These are phyloP conservation scores for Coelinius sp. DNA, from an alignment of 2,888 invertebrate genomes.

Conservation along the genomic window DNA sequence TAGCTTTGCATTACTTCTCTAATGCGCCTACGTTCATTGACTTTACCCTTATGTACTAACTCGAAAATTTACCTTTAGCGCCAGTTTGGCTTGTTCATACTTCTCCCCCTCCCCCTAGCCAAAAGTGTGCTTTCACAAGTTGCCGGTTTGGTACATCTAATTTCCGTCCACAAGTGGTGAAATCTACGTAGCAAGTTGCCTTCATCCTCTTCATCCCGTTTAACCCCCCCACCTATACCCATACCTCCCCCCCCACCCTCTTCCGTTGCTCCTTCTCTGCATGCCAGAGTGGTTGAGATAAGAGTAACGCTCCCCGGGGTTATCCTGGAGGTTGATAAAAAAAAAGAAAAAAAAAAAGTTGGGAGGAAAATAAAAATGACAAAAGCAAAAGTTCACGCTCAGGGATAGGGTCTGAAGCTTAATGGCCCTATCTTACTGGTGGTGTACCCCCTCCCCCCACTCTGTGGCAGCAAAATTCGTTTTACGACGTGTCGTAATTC, in stretches of 20 bases:
- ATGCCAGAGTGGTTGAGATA: neutral
- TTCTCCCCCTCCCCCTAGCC: neutral
- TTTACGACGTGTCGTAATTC: conserved; percentile 39
- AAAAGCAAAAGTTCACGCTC: neutral
- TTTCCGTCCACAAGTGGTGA: conserved; percentile 33
- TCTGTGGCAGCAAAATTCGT: conserved; percentile 35
- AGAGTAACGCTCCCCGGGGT: neutral
- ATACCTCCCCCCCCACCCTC: neutral
- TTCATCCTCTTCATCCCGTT: neutral
- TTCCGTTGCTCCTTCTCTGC: neutral
- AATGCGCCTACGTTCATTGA: conserved; percentile 22
- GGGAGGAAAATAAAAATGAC: conserved; percentile 1
- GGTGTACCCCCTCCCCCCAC: too few relatives aligned
- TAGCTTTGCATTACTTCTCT: conserved; percentile 8
- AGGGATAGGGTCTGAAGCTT: conserved; percentile 5
- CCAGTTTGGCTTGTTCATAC: conserved; percentile 37
- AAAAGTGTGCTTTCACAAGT: conserved; percentile 29
- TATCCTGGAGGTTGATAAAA: neutral
- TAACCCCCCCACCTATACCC: neutral
- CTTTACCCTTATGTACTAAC: conserved; percentile 32
- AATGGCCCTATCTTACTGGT: conserved; percentile 33
- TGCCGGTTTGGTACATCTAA: conserved; percentile 33
- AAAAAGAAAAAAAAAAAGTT: neutral
- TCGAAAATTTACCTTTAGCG: conserved; percentile 7
- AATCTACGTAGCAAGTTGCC: conserved; percentile 2